A percentile compares a stretch with the other conserved stretches of the same genome.
Evolutionary conservation across 35 echinoderm and acorn worm species (phyloP).

Genomic region (Strongylocentrotus purpuratus): DNA sequence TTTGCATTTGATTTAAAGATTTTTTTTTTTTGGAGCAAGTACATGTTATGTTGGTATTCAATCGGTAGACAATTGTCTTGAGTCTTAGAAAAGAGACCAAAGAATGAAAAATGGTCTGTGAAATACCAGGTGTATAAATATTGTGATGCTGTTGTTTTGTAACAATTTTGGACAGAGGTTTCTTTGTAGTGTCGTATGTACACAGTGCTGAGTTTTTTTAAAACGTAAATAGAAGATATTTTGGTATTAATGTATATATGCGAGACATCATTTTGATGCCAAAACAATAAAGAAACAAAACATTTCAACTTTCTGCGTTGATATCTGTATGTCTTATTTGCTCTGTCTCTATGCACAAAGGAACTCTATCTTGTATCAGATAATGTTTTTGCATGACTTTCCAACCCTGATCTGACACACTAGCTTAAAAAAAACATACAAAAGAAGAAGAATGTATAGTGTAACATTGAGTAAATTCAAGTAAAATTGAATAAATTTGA

Average conservation of each 20-base stretch:
- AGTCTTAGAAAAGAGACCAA: not conserved
- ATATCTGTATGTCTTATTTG: not conserved
- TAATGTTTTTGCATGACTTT: too few species aligned
- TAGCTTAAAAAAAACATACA: too few species aligned
- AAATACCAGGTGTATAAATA: not conserved
- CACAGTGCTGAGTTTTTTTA: not conserved
- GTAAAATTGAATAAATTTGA: too few species aligned
- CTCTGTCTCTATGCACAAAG: too few species aligned
- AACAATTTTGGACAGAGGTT: not conserved
- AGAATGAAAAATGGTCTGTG: not conserved
- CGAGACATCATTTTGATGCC: not conserved
- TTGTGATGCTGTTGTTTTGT: not conserved
- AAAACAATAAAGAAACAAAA: not conserved
- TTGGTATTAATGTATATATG: constrained; percentile 19
- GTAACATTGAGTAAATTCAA: too few species aligned
- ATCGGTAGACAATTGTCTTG: not conserved
- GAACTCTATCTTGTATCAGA: too few species aligned
- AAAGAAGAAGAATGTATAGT: too few species aligned
- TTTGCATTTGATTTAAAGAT: too few species aligned
- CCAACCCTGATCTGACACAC: too few species aligned
- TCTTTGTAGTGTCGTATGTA: not conserved
- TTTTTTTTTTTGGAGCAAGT: not conserved
- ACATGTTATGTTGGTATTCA: not conserved
- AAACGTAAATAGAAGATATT: not conserved
- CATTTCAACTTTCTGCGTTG: not conserved